Percentiles rank a stretch among this genome's conserved stretches.
Evolutionary conservation across 2,888 invertebrate genomes (phyloP).

Genomic region (Lasioglossum morio): DNA sequence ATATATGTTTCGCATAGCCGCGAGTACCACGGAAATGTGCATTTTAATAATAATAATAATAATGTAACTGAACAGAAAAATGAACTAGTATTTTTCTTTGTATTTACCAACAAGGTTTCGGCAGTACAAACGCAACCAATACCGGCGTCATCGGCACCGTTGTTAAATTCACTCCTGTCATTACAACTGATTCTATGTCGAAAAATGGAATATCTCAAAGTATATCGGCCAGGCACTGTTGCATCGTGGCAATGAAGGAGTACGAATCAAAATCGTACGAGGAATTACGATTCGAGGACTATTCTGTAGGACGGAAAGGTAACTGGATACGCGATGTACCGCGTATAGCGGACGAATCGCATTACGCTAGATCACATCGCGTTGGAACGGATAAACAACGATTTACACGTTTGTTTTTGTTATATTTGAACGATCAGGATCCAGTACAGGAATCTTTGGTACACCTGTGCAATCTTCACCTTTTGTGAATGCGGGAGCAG

Average conservation of each 20-base stretch:
- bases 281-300: constrained; percentile 97
- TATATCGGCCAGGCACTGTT: constrained; percentile 97
- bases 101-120: constrained; percentile 72
- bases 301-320: constrained; percentile 95
- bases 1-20: background rate
- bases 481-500: constrained; percentile 84
- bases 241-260: constrained; percentile 99
- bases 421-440: constrained; percentile 64
- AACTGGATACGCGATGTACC: background rate
- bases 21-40: background rate
- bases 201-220: constrained; percentile 94
- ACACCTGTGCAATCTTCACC: constrained; percentile 81
- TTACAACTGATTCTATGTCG: constrained; percentile 95
- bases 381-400: too few relatives aligned
- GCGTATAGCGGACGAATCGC: background rate
- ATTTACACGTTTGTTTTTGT: background rate
- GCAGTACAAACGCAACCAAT: constrained; percentile 79
- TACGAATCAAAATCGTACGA: constrained; percentile 98
- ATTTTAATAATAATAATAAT: background rate
- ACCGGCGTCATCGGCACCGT: constrained; percentile 89
- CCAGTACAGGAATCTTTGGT: constrained; percentile 86
- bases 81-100: background rate
- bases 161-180: constrained; percentile 94
- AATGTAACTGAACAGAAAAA: background rate
- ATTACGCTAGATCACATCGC: background rate